Conservation (phyloP, 2,888 invertebrate species). For the Melikaiella ostensackeni region DNA sequence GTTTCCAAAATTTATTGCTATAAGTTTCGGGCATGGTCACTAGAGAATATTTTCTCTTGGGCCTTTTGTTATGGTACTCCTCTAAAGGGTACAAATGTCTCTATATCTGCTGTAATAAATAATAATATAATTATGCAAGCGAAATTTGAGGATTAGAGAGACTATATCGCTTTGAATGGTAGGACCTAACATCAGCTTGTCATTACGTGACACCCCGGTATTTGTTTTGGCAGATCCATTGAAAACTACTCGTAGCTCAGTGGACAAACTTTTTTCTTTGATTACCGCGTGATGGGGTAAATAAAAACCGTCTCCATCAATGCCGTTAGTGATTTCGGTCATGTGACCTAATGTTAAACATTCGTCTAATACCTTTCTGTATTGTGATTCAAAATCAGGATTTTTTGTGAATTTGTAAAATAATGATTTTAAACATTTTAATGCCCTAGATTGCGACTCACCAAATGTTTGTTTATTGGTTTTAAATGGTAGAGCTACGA, state of each 20-base stretch:
- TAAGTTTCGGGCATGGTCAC: too few relatives aligned
- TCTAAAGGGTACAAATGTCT: too few relatives aligned
- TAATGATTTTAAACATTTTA: slow-evolving; percentile 40
- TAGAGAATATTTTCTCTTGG: too few relatives aligned
- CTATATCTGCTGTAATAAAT: slow-evolving; percentile 28
- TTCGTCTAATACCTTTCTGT: slow-evolving; percentile 41
- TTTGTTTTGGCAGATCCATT: slow-evolving; percentile 49
- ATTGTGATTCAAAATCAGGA: slow-evolving; percentile 36
- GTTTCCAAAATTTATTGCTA: too few relatives aligned
- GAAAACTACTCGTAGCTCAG: slow-evolving; percentile 51
- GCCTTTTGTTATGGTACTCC: too few relatives aligned
- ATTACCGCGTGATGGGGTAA: slow-evolving; percentile 52
- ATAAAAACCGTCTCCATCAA: slow-evolving; percentile 39
- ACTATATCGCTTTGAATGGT: slow-evolving; percentile 45
- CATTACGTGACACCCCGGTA: slow-evolving; percentile 46
- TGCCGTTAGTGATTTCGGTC: not conserved
- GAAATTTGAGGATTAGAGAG: not conserved
- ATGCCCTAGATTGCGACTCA: slow-evolving; percentile 40
- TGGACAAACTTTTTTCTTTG: slow-evolving; percentile 43
- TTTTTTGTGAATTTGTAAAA: slow-evolving; percentile 41
- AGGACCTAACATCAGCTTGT: slow-evolving; percentile 46
- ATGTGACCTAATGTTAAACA: slow-evolving; percentile 42
- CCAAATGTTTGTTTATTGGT: slow-evolving; percentile 38
- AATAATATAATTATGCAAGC: slow-evolving; percentile 20
- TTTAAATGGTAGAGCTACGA: slow-evolving; percentile 42